phyloP scores from a whole-genome alignment of 2,888 invertebrate genomes.

The Tipula lateralis region DNA sequence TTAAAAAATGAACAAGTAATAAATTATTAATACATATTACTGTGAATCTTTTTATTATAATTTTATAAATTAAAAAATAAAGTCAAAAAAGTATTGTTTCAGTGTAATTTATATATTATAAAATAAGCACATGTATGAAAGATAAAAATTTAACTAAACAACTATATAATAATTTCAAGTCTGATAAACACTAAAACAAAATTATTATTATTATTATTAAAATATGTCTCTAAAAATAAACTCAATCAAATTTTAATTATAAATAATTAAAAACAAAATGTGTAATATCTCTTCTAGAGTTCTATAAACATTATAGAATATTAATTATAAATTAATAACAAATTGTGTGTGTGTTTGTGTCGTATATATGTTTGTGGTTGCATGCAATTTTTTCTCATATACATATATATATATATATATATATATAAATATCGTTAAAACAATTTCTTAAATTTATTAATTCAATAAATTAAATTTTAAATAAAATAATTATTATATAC shows the following conservation, averaged over 20 bases:
- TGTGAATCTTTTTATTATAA: background rate
- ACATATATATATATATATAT: too few species aligned
- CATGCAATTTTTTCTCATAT: slow-evolving; percentile 6
- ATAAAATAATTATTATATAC: background rate
- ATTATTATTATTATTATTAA: background rate
- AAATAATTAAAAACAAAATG: background rate
- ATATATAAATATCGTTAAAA: background rate
- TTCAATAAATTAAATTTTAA: background rate
- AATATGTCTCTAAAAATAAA: background rate
- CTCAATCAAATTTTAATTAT: slow-evolving; percentile 13
- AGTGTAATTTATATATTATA: background rate
- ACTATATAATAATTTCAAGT: slow-evolving; percentile 19
- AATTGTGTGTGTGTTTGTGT: slow-evolving; percentile 6
- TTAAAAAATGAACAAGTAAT: background rate
- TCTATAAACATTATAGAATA: background rate
- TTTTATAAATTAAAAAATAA: background rate
- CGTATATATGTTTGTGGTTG: background rate
- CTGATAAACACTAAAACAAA: background rate
- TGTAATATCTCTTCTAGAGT: background rate
- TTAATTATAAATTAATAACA: background rate
- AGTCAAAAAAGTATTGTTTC: background rate
- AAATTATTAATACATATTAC: background rate
- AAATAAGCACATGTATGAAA: background rate
- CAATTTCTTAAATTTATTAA: slow-evolving; percentile 11
- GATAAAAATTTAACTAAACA: background rate